Evolutionary conservation across 2,113 vertebrate genomes (phyloP).

Genomic region (Tylochromis polylepis): DNA sequence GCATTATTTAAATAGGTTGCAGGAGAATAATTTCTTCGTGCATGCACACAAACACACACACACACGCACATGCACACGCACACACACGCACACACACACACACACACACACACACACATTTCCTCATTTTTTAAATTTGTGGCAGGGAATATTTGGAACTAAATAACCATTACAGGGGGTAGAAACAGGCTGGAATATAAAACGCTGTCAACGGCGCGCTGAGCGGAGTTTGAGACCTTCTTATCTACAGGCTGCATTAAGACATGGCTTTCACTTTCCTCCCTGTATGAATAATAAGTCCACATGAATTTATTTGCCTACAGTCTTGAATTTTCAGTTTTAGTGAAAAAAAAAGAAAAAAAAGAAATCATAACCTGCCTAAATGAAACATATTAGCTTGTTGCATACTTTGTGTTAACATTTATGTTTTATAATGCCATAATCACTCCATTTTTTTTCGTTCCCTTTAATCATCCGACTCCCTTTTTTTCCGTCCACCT

Average conservation of each 20-base stretch:
- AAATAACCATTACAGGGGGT: constrained; percentile 59
- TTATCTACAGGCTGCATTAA: constrained; percentile 62
- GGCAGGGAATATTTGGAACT: constrained; percentile 42
- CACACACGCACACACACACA: not conserved
- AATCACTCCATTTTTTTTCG: constrained; percentile 9
- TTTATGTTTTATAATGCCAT: not conserved
- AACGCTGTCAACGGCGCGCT: constrained; percentile 26
- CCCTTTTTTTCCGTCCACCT: not conserved
- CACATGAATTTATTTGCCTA: constrained; percentile 36
- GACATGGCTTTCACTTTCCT: constrained; percentile 45
- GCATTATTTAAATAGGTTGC: constrained; percentile 59
- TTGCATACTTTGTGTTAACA: not conserved
- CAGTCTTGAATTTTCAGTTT: constrained; percentile 21
- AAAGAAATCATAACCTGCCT: not conserved
- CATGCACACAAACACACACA: not conserved
- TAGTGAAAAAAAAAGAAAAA: not conserved
- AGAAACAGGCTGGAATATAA: constrained; percentile 56
- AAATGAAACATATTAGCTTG: constrained; percentile 39
- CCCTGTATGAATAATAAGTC: constrained; percentile 53
- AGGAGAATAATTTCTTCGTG: constrained; percentile 43
- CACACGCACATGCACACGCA: not conserved
- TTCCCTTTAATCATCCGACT: not conserved
- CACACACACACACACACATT: not conserved
- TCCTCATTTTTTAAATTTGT: constrained; percentile 8
- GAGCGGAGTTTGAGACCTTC: constrained; percentile 48